Conservation (phyloP, 2,888 invertebrate genomes). For the Philereme vetulata region DNA sequence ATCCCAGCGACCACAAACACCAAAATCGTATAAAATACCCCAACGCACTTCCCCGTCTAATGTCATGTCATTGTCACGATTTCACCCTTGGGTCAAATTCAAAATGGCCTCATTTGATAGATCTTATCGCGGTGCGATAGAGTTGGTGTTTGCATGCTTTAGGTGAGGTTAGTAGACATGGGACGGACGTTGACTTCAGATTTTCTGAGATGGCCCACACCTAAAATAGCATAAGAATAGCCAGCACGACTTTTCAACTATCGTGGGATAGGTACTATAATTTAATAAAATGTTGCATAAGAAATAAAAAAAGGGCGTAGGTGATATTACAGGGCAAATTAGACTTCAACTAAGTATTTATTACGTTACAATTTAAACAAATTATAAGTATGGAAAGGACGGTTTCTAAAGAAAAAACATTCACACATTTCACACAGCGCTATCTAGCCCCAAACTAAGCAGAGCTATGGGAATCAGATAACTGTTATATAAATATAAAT, state of each 20-base stretch:
- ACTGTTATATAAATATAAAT: too few species aligned
- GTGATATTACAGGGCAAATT: too few species aligned
- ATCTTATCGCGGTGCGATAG: conserved; percentile 44
- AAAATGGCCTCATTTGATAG: conserved; percentile 7
- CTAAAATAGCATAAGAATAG: background rate
- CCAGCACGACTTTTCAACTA: conserved; percentile 3
- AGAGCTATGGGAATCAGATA: too few species aligned
- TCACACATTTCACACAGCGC: too few species aligned
- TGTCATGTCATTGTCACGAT: conserved; percentile 61
- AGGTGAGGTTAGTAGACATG: conserved; percentile 35
- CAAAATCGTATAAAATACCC: background rate
- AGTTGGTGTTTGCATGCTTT: conserved; percentile 42
- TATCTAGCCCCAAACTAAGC: too few species aligned
- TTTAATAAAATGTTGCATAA: too few species aligned
- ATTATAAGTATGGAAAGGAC: too few species aligned
- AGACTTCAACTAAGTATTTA: too few species aligned
- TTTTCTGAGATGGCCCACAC: conserved; percentile 28
- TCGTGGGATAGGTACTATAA: conserved; percentile 3
- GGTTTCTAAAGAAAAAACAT: too few species aligned
- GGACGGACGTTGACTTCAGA: conserved; percentile 41
- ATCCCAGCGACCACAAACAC: background rate
- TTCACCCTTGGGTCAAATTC: conserved; percentile 47
- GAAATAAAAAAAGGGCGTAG: too few species aligned
- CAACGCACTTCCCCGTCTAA: conserved; percentile 42
- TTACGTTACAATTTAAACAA: too few species aligned